A percentile compares a stretch with the other conserved stretches of the same genome.
phyloP scores from a whole-genome alignment of 2,888 invertebrate species.

The Trichogramma dendrolimi region DNA sequence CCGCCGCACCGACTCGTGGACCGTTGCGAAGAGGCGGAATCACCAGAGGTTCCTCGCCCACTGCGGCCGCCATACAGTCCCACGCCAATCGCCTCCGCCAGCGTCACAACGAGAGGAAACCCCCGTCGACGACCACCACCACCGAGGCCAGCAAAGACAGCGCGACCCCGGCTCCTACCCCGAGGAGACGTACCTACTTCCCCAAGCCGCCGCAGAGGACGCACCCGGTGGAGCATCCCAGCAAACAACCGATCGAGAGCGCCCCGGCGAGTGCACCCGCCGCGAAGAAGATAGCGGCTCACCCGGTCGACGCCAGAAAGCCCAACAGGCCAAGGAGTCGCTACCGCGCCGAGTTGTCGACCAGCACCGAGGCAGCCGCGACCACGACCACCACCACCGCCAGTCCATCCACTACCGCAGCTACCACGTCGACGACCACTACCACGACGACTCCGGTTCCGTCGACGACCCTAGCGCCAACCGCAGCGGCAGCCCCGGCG shows the following conservation, averaged over 20 bases:
- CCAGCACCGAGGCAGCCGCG: not conserved
- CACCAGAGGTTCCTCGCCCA: not conserved
- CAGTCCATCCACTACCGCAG: not conserved
- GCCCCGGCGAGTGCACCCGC: not conserved
- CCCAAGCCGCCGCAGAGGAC: not conserved
- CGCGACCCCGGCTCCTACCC: not conserved
- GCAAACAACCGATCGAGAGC: not conserved
- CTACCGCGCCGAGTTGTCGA: not conserved
- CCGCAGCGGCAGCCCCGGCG: not conserved
- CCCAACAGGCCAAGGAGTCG: conserved; percentile 9
- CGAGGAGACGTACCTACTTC: conserved; percentile 7
- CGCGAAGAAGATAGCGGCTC: not conserved
- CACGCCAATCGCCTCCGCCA: too few species aligned
- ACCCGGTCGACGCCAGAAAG: not conserved
- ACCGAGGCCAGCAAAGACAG: conserved; percentile 2
- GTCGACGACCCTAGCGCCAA: not conserved
- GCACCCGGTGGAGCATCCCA: too few species aligned
- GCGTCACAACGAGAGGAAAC: too few species aligned
- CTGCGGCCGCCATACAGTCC: not conserved
- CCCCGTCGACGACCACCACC: too few species aligned
- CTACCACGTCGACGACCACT: not conserved
- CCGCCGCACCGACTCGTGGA: conserved; percentile 15
- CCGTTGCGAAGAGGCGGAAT: conserved; percentile 16
- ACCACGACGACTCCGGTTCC: not conserved
- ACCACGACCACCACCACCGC: not conserved